Conservation (phyloP, 2,113 vertebrate species). For the Chroicocephalus ridibundus region DNA sequence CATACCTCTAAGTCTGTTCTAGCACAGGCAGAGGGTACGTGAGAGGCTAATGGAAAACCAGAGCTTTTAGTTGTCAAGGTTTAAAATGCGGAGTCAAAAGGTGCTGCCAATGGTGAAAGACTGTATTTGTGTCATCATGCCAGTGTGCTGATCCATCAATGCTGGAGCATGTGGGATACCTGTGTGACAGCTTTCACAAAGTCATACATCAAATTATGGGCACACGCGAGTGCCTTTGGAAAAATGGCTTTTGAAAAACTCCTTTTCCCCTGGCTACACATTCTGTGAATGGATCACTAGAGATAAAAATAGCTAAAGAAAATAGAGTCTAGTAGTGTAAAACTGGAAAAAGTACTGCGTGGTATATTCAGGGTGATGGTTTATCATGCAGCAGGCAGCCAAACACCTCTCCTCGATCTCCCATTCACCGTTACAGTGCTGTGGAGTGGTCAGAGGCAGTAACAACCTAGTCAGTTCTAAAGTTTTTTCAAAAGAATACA, state of each 20-base stretch:
- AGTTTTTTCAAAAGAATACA: not conserved
- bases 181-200: constrained; percentile 58
- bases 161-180: not conserved
- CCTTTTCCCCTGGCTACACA: not conserved
- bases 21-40: not conserved
- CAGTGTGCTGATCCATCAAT: constrained; percentile 26
- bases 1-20: not conserved
- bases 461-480: not conserved
- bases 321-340: not conserved
- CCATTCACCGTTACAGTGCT: not conserved
- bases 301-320: not conserved
- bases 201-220: constrained; percentile 28
- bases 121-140: not conserved
- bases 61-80: not conserved
- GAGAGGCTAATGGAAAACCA: not conserved
- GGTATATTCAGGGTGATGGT: not conserved
- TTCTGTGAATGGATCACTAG: not conserved
- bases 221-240: not conserved
- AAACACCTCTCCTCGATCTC: not conserved
- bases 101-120: constrained; percentile 15
- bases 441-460: not conserved
- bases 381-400: not conserved
- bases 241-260: not conserved
- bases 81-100: constrained; percentile 46
- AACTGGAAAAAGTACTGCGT: not conserved